A percentile compares a stretch with the other conserved stretches of the same genome.
These are phyloP conservation scores for Gasteruption jaculator DNA, from an alignment of 2,888 invertebrate species.

Conservation along the genomic window DNA sequence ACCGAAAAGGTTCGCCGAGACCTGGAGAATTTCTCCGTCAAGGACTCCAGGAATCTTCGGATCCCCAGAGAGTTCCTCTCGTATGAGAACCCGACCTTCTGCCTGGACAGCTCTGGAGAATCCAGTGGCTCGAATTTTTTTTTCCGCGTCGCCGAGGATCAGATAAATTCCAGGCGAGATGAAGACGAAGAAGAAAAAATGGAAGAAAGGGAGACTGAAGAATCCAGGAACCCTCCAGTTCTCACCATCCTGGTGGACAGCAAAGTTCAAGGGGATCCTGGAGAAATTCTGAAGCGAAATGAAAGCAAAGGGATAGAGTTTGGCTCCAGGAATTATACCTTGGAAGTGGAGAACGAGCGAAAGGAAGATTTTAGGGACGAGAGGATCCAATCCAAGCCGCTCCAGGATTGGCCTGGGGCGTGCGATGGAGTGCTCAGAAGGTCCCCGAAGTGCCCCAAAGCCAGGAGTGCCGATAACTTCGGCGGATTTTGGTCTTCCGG, in stretches of 20 bases:
- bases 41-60: constrained; percentile 2
- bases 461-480: constrained; percentile 34
- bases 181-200: not conserved
- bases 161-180: no score
- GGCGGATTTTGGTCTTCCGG: constrained; percentile 32
- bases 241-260: constrained; percentile 25
- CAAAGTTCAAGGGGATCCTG: constrained; percentile 1
- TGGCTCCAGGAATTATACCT: no score
- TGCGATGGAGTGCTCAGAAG: no score
- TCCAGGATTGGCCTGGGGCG: no score
- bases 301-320: no score
- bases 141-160: constrained; percentile 23
- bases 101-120: constrained; percentile 41
- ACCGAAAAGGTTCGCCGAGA: no score
- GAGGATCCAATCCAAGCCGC: no score
- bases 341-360: no score
- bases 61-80: constrained; percentile 17
- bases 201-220: not conserved
- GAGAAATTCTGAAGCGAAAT: no score
- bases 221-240: constrained; percentile 1
- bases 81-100: constrained; percentile 47
- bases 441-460: constrained; percentile 25
- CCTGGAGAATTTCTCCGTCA: no score
- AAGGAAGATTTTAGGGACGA: no score
- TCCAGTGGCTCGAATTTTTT: constrained; percentile 38